Evolutionary conservation across 2,888 invertebrate species (phyloP), one percentile per base, ranked within the genome.

Genomic region (Cremastobaeus sp.): DNA sequence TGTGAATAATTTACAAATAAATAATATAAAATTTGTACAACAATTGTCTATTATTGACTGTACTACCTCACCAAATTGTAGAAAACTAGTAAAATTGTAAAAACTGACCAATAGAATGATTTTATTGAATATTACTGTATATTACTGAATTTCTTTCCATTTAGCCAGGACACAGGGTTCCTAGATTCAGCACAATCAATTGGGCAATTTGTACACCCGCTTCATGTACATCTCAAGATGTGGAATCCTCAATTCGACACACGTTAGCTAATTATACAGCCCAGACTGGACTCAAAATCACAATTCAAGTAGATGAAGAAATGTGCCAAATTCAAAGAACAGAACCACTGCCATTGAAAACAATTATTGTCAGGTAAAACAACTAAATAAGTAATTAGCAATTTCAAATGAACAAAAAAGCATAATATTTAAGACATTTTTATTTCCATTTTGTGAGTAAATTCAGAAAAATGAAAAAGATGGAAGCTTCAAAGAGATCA

Each of bases 181-280:
- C 93, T 0, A 89, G 92, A 73, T 93, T 91, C 79, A 91, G 91
- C 2, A 89, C 91, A 11, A 89, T 93, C 47, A 91, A 92, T 77
- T 93, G 93, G 93, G 93, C 91, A 1, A 82, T 93, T 9, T 93
- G 93, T 80, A 89, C 92, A n/a, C 93, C 93, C 1, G 88, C 90
- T 2, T 89, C 90, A 0, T 93, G 93, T 82, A 88, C 89, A 0
- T 74, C 90, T 5, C 81, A 87, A 15, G 93, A 93, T 79, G 90
- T 92, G 0, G 90, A 92, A 81, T 85, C 88, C 12, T 90, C 90
- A 1, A 85, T 92, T 21, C 88, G 87, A 41, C 88, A 89, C 43
- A 88, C 88, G 1, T 80, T 92, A 8, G 84, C 85, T 2, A 88
- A 87, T 41, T 88, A 91, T 74, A 88, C 90, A 0, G 83, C 87